Conservation (phyloP, 53 echinoderm and acorn worm genomes). For the Luidia sarsii region DNA sequence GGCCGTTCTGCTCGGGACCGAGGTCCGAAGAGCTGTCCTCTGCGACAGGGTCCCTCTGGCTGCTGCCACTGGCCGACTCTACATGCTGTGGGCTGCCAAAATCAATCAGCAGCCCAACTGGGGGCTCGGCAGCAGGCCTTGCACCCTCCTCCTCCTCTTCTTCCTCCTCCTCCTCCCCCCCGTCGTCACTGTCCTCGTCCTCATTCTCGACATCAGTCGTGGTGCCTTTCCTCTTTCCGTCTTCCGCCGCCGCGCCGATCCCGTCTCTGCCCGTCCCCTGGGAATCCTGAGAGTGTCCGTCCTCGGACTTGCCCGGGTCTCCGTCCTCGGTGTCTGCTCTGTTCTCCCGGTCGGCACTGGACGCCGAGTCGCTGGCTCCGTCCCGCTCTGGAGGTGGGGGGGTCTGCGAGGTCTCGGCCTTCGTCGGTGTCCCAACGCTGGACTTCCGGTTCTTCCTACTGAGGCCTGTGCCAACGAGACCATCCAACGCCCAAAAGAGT, state of each 20-base stretch:
- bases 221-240: too few relatives aligned
- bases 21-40: background rate
- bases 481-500: background rate
- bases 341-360: constrained; percentile 27
- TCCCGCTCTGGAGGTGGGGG: background rate
- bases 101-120: constrained; percentile 36
- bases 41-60: too few relatives aligned
- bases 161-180: background rate
- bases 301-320: constrained; percentile 55
- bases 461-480: constrained; percentile 44
- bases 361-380: background rate
- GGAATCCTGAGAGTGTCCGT: background rate
- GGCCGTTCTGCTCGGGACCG: constrained; percentile 5
- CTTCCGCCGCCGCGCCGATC: too few relatives aligned
- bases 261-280: too few relatives aligned
- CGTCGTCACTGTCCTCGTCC: background rate
- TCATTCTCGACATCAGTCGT: background rate
- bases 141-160: background rate
- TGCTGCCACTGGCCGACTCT: background rate
- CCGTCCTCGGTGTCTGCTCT: constrained; percentile 47
- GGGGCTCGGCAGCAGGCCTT: background rate
- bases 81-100: constrained; percentile 31
- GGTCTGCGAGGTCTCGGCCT: constrained; percentile 44
- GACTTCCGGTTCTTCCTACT: constrained; percentile 85
- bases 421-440: constrained; percentile 67